Percentiles rank a stretch among this genome's conserved stretches.
Conservation (phyloP, 2,888 invertebrate genomes). For the Athrips mouffetella region DNA sequence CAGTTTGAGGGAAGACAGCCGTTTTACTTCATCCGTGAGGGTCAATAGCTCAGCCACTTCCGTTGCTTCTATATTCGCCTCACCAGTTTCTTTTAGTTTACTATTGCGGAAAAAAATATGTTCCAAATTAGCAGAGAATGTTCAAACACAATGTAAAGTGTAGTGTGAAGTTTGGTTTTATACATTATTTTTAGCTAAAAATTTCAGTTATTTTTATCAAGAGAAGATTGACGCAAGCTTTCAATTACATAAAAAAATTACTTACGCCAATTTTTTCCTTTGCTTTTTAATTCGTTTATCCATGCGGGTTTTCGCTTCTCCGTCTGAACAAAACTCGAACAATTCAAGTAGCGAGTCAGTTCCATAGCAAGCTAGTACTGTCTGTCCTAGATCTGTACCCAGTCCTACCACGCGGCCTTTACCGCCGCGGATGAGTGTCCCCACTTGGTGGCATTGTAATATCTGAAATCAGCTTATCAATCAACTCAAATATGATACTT, state of each 20-base stretch:
- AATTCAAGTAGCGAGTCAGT: constrained; percentile 89
- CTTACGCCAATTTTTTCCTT: constrained; percentile 77
- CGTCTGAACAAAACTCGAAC: constrained; percentile 87
- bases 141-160: background rate
- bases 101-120: constrained; percentile 29
- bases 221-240: too few relatives aligned
- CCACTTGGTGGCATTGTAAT: constrained; percentile 86
- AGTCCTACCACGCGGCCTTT: constrained; percentile 88
- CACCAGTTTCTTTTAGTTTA: constrained; percentile 57
- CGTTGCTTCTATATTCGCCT: constrained; percentile 44
- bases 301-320: constrained; percentile 83
- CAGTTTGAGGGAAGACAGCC: constrained; percentile 82
- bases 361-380: constrained; percentile 89
- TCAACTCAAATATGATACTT: too few relatives aligned
- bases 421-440: constrained; percentile 87
- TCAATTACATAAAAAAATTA: constrained; percentile 19
- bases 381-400: constrained; percentile 83
- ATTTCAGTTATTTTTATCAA: background rate
- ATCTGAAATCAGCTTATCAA: constrained; percentile 45
- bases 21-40: constrained; percentile 85
- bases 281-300: constrained; percentile 89
- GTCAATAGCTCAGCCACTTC: constrained; percentile 66
- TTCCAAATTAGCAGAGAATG: background rate
- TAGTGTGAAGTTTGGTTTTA: too few relatives aligned
- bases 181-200: constrained; percentile 1